These are phyloP conservation scores for Brachyptera putata DNA, from an alignment of 2,888 invertebrate genomes.

Conservation along the genomic window DNA sequence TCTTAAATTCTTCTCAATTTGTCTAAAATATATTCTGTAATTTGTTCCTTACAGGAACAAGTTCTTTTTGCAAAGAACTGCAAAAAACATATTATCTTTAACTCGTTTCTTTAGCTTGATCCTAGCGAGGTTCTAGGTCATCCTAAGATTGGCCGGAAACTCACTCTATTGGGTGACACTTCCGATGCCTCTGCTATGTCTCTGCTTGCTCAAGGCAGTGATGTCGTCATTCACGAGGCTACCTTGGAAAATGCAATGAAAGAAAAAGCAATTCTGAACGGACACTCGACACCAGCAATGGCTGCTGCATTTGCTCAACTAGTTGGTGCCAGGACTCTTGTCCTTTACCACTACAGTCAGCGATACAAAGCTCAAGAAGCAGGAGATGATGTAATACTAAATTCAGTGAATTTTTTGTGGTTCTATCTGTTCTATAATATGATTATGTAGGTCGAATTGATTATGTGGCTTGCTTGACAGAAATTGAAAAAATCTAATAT, in stretches of 20 bases:
- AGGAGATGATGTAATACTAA: slow-evolving; percentile 5
- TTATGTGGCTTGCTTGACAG: too few relatives aligned
- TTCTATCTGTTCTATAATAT: not conserved
- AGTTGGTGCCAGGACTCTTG: slow-evolving; percentile 40
- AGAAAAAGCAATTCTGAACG: slow-evolving; percentile 42
- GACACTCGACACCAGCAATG: slow-evolving; percentile 47
- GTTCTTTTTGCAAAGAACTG: too few relatives aligned
- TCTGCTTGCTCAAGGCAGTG: slow-evolving; percentile 40
- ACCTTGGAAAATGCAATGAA: slow-evolving; percentile 42
- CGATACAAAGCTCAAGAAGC: slow-evolving; percentile 35
- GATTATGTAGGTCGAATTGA: not conserved
- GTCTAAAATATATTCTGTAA: too few relatives aligned
- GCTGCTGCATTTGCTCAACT: slow-evolving; percentile 42
- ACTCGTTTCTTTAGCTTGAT: too few relatives aligned
- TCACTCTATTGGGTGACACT: slow-evolving; percentile 46
- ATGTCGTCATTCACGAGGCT: slow-evolving; percentile 46
- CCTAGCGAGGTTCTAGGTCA: slow-evolving; percentile 41
- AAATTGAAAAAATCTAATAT: not conserved
- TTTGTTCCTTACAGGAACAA: too few relatives aligned
- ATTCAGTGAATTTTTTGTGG: not conserved
- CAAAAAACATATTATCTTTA: too few relatives aligned
- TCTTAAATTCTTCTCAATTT: too few relatives aligned
- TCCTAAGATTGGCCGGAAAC: slow-evolving; percentile 40
- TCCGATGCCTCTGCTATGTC: slow-evolving; percentile 41
- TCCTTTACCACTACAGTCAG: slow-evolving; percentile 46